These are phyloP conservation scores for Varanus komodoensis DNA, from an alignment of 2,113 vertebrate species.

Conservation along the genomic window DNA sequence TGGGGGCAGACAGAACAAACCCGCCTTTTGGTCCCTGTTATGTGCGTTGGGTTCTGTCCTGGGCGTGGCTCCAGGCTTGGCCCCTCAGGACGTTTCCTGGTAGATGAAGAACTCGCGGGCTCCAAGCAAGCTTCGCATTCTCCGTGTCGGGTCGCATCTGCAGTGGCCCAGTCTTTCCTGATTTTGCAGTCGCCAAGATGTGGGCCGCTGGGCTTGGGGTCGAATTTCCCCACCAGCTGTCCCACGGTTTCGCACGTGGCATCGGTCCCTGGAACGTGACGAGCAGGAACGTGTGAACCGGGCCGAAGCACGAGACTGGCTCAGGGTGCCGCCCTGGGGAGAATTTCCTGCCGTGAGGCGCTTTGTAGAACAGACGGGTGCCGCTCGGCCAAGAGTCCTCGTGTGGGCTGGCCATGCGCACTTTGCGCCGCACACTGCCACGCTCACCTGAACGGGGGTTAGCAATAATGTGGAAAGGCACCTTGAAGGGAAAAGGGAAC, in stretches of 20 bases:
- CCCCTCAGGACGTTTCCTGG: background rate
- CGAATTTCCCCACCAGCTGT: background rate
- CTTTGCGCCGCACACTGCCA: background rate
- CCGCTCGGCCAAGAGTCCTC: too few relatives aligned
- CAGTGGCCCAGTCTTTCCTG: rapidly evolving
- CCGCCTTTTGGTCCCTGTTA: background rate
- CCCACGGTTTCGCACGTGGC: background rate
- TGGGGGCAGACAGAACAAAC: background rate
- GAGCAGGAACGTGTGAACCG: background rate
- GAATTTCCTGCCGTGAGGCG: too few relatives aligned
- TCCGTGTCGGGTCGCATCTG: background rate
- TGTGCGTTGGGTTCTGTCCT: background rate
- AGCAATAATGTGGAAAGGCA: background rate
- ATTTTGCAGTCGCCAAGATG: background rate
- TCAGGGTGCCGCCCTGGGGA: background rate
- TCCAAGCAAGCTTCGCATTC: background rate
- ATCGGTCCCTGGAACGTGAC: background rate
- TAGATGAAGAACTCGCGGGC: background rate
- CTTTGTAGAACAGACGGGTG: background rate
- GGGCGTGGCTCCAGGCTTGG: background rate
- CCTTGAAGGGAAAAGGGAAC: too few relatives aligned
- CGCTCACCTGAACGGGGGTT: background rate
- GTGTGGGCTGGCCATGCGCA: too few relatives aligned
- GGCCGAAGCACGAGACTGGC: background rate
- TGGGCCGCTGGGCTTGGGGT: too few relatives aligned